These are phyloP conservation scores for Grus americana DNA, from an alignment of 2,113 vertebrate genomes.

Conservation along the genomic window DNA sequence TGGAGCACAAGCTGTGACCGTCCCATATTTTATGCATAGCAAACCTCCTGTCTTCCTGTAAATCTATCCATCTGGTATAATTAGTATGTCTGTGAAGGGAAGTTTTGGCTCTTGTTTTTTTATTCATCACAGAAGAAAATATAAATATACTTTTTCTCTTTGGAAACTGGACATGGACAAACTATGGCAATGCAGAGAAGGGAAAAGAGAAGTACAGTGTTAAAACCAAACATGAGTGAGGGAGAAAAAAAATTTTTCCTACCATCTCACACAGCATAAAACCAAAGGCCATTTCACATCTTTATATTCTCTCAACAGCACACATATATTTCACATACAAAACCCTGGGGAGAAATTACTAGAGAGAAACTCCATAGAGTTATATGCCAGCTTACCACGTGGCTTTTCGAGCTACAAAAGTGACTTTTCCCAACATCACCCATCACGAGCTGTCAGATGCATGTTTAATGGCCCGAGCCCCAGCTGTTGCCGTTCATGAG, in stretches of 20 bases:
- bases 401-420: background rate
- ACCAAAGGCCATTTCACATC: background rate
- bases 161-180: background rate
- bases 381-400: background rate
- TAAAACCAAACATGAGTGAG: background rate
- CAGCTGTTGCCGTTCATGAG: background rate
- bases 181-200: background rate
- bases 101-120: background rate
- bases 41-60: background rate
- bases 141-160: background rate
- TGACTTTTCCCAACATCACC: background rate
- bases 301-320: background rate
- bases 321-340: background rate
- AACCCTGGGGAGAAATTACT: background rate
- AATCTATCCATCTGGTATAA: conserved; percentile 29
- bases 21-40: conserved; percentile 17
- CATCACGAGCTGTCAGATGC: background rate
- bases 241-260: background rate
- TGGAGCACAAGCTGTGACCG: background rate
- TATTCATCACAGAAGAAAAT: background rate
- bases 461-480: background rate
- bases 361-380: background rate
- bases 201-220: background rate
- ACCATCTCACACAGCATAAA: background rate
- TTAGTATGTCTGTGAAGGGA: background rate